A percentile compares a stretch with the other conserved stretches of the same genome.
Conservation (phyloP, 2,797 vertebrate genomes). For the Limosa lapponica region DNA sequence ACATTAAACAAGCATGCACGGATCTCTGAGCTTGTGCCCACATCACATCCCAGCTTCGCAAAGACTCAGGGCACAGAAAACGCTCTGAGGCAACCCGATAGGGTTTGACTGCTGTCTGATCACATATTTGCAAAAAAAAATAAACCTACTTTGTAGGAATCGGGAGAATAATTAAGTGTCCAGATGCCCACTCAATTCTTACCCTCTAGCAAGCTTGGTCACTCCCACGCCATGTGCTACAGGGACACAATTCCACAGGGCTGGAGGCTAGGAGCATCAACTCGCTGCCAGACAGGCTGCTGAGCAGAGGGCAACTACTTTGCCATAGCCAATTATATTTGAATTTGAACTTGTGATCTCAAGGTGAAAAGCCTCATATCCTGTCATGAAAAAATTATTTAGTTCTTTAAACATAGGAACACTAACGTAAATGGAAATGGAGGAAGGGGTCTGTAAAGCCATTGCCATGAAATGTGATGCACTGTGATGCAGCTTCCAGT, state of each 20-base stretch:
- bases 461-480: rapidly evolving
- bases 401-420: not conserved
- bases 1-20: not conserved
- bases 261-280: not conserved
- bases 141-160: not conserved
- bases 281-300: not conserved
- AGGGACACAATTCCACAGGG: not conserved
- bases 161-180: not conserved
- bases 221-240: not conserved
- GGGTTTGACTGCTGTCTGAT: not conserved
- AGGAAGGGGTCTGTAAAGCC: not conserved
- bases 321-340: not conserved
- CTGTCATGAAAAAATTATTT: not conserved
- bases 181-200: constrained; percentile 11
- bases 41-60: not conserved
- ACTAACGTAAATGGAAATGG: not conserved
- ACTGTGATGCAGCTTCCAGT: not conserved
- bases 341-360: not conserved
- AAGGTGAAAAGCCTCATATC: not conserved
- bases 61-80: not conserved
- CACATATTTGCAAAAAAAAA: not conserved
- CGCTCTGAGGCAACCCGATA: not conserved
- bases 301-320: not conserved
- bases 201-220: not conserved
- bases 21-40: not conserved